Base-by-base conservation (phyloP, 2,797 vertebrate species). In the Pseudomugil gertrudae region DNA sequence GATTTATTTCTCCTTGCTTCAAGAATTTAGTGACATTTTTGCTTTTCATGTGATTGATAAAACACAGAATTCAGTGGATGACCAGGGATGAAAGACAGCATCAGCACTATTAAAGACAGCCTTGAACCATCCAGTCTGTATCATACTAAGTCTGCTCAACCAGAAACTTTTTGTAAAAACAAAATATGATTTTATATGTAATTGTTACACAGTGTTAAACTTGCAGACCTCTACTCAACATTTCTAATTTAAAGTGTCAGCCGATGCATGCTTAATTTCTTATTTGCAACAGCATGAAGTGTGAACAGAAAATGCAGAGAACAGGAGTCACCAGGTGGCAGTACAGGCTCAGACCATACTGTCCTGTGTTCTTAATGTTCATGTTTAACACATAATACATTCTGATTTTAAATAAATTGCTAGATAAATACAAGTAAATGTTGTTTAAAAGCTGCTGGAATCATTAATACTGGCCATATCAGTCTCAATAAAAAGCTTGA, bases 281-380 rank as follows among this genome's bases (percentile, higher is more conserved):
- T 5, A 19, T 10, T 47, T 21, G 19, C n/a, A 21, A 23, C 13
- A 23, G 9, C 10, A 4, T 47, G 45, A 45, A 45, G 45, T 21
- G 19, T 21, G n/a, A 21, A 59, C 19, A 21, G 8, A 4, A 50
- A 45, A 17, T 51, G 53, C 3, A 29, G n/a, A 30, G 24, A 56
- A 51, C 19, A 43, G 9, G 1, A 14, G 7, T 35, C 91, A 89
- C 82, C 53, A 86, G 89, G 59, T 83, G 88, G 72, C 87, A 87
- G 74, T 56, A 57, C 47, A 86, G 68, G 64, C 36, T 62, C 56
- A 78, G 32, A 23, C 19, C 36, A 70, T 10, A 52, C 8, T 33
- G 19, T 4, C 13, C 9, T 50, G 1, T 9, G 36, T 51, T 38
- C 11, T 9, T 36, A 21, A 30, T 35, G 2, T 64, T 47, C 2